Evolutionary conservation across 2,888 invertebrate species (phyloP), one percentile per base, ranked within the genome.

Genomic region (Rhabditoides inermis): DNA sequence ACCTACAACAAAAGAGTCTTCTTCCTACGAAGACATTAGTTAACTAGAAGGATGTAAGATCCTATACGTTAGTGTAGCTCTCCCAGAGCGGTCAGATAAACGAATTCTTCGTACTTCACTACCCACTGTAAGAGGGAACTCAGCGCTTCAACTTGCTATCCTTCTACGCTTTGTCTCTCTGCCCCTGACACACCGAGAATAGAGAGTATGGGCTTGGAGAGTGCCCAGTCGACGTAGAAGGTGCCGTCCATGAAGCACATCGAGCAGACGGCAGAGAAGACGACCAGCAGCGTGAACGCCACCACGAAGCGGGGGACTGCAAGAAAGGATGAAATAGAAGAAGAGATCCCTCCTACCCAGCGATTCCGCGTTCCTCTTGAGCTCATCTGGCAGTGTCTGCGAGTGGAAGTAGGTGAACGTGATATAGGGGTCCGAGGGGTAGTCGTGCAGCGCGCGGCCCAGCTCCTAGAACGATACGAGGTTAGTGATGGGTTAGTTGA

Each of bases 321-420:
- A 51, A 41, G 30, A 12, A 20, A 22, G n/a, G 10, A 18, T 18
- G 18, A 40, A 40, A 40, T n/a, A 12, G 7, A 40, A 40, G 7
- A 40, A 22, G 40, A 40, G 18, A 18, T 12, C 22, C 30, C 37
- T 37, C 30, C 35, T 30, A 58, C 58, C 45, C 45, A 73, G 49
- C 1, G 90, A 87, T 75, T 86, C 84, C 0, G 91, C 90, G 78
- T 91, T 91, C 76, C 86, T 86, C 76, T 91, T 90, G 68, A 92
- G 81, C 77, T 92, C 91, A 74, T 89, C 86, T 75, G 90, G 89
- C 63, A 92, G 80, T 0, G 91, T 90, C 58, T 88, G 83, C 15
- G 90, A 76, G 56, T 76, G 76, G 59, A 76, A 74, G 52, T 71
- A 70, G 2, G 76, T 76, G 47, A 73, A 54, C 22, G 60, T 53